These are phyloP conservation scores for Macrocentrus cingulum DNA, from an alignment of 1,140 invertebrate species.

Conservation along the genomic window DNA sequence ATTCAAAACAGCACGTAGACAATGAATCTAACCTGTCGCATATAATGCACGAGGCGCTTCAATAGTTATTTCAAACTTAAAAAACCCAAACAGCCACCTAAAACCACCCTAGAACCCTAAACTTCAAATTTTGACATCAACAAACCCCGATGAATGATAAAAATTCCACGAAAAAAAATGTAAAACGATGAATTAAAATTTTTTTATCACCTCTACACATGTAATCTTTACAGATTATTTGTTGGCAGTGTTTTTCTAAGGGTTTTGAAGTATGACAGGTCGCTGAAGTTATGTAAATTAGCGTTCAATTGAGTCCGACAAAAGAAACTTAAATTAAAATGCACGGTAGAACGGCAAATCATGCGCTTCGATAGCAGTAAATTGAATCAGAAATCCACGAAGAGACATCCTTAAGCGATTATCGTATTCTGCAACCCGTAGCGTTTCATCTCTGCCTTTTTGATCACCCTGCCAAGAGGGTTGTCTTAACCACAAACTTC, in stretches of 20 bases:
- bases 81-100: no score
- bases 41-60: no score
- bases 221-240: no score
- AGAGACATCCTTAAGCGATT: conserved; percentile 53
- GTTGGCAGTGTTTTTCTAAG: no score
- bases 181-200: no score
- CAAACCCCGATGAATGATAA: no score
- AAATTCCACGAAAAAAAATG: no score
- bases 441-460: conserved; percentile 21
- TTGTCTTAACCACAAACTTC: conserved; percentile 35
- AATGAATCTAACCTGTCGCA: not conserved
- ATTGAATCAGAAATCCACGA: conserved; percentile 59
- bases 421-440: conserved; percentile 26
- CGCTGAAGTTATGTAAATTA: not conserved
- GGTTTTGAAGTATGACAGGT: no score
- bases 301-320: not conserved
- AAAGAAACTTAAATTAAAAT: conserved; percentile 4
- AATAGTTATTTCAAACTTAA: no score
- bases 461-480: conserved; percentile 56
- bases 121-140: no score
- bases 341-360: conserved; percentile 31
- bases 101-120: no score
- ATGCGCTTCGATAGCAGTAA: conserved; percentile 44
- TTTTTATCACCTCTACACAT: no score
- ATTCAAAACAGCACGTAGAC: conserved; percentile 8